Percentiles rank a stretch among this genome's conserved stretches.
Conservation (phyloP, 2,113 vertebrate genomes). For the Acrocephalus arundinaceus region DNA sequence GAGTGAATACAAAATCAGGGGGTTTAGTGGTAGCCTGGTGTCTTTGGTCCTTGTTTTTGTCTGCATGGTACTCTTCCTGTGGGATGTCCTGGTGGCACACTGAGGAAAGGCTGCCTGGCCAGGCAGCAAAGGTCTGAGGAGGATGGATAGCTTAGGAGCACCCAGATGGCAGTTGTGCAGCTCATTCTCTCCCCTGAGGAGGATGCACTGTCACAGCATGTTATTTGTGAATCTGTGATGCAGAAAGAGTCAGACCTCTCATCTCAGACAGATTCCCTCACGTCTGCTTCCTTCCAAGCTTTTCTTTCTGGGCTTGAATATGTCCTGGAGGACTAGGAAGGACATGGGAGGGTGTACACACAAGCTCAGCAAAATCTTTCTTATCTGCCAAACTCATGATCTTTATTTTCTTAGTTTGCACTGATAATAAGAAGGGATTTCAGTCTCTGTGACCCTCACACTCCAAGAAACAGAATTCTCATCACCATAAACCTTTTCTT, state of each 20-base stretch:
- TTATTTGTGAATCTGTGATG: fast-evolving
- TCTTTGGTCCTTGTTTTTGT: background rate
- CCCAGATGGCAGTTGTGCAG: background rate
- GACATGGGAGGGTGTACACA: background rate
- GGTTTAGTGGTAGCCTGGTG: background rate
- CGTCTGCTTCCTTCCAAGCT: background rate
- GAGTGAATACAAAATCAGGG: background rate
- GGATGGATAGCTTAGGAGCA: background rate
- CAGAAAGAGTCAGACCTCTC: background rate
- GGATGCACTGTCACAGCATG: background rate
- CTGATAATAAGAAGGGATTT: background rate
- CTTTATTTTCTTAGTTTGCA: background rate
- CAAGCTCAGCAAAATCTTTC: background rate
- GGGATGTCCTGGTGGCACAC: background rate
- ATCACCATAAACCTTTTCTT: background rate
- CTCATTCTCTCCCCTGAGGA: background rate
- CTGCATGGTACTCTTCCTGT: background rate
- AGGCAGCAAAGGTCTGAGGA: background rate
- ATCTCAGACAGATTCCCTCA: background rate
- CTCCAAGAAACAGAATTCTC: background rate
- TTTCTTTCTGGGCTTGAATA: background rate
- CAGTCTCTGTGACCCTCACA: background rate
- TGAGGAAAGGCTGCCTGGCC: background rate
- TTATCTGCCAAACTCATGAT: background rate
- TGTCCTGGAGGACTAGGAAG: background rate